Base-by-base conservation (phyloP, 1,140 invertebrate genomes). In the Drosophila orosa region DNA sequence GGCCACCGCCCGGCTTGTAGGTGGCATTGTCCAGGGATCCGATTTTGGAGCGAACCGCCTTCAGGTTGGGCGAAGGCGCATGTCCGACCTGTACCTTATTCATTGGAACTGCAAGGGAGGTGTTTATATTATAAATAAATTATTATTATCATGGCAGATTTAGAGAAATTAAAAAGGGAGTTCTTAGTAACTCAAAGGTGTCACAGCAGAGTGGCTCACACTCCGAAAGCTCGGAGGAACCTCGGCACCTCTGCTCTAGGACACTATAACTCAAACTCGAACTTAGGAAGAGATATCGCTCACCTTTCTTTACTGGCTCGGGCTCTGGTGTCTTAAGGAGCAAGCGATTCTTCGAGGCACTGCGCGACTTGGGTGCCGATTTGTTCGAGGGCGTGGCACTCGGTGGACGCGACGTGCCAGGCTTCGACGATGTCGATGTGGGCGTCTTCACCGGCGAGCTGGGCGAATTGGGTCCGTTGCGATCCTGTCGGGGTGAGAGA, bases 61-160 rank as follows among this genome's bases (percentile, higher is more conserved):
- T 97, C 42, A 98, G 92, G 92, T 98, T 98, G 24, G 98, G 97
- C 24, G 97, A 97, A 42, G 97, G 96, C 7, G 97, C 96, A 59
- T 95, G 94, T 47, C 97, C 97, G 9, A 98, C 97, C 94, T 98
- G 96, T 78, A 98, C 92, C 94, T 98, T 98, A 91, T 98, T 98
- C 96, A 98, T 98, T 57, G 97, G 97, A 74, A 98, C 92, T 94
- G 96, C 0, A 8, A 96, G 90, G 29, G 0, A 25, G 92, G 15
- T 4, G 2, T 4, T 5, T 15, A 15, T 93, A 45, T 19, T 12
- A 13, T 17, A 31, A 1, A 8, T 29, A 29, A 24, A 40, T 47
- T 17, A 17, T 22, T 22, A 29, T 48, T 3, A 27, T 15, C 12
- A 13, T 24, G 5, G 1, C n/a, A 42, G 19, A 10, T 22, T 44